A percentile compares a stretch with the other conserved stretches of the same genome.
phyloP scores from a whole-genome alignment of 2,113 vertebrate species.

The Ibidorhyncha struthersii region DNA sequence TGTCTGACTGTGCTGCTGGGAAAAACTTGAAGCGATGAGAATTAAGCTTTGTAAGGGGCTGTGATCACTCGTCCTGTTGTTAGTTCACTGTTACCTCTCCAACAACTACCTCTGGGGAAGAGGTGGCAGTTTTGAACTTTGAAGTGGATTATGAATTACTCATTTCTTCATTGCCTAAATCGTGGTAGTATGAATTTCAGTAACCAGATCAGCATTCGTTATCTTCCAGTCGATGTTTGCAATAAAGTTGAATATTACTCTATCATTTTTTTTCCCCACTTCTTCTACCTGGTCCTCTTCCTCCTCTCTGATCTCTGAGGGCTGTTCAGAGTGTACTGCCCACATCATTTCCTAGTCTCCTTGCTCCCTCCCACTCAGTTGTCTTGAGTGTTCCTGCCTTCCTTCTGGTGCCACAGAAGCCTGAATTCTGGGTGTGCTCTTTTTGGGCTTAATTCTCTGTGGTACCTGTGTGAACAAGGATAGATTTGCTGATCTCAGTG shows the following conservation, averaged over 20 bases:
- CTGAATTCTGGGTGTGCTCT: not conserved
- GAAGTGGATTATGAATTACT: conserved; percentile 70
- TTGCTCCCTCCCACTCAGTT: not conserved
- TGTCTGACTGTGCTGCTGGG: not conserved
- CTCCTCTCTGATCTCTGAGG: not conserved
- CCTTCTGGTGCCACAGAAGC: not conserved
- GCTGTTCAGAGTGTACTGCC: not conserved
- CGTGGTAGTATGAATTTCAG: conserved; percentile 60
- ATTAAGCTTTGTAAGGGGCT: not conserved
- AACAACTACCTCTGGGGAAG: conserved; percentile 56
- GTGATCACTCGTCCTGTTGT: conserved; percentile 31
- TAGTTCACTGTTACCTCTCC: conserved; percentile 54
- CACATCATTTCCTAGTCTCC: conserved; percentile 17
- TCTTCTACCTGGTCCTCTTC: not conserved
- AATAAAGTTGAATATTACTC: conserved; percentile 67
- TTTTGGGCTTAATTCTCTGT: not conserved
- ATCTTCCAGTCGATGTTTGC: conserved; percentile 59
- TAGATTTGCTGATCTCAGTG: not conserved
- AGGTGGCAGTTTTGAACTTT: conserved; percentile 63
- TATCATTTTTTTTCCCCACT: conserved; percentile 21
- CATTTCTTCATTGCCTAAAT: conserved; percentile 50
- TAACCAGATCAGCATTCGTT: conserved; percentile 66
- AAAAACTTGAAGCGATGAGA: conserved; percentile 29
- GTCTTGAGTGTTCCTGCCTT: not conserved
- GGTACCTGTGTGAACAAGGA: not conserved